phyloP scores from a whole-genome alignment of 2,888 invertebrate genomes.

The Phengaris alcon region DNA sequence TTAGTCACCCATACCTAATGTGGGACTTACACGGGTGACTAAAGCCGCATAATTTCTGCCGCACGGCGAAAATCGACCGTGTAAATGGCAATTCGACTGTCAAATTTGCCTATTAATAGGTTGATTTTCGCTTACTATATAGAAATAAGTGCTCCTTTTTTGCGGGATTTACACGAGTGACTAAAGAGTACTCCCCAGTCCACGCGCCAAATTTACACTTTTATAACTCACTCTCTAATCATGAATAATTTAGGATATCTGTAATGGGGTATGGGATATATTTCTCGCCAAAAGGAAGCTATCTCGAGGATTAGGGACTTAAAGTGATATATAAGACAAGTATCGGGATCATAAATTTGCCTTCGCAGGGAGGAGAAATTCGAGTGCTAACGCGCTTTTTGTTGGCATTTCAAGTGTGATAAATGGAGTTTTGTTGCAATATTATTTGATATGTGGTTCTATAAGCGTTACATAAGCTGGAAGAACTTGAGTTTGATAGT shows the following conservation, averaged over 20 bases:
- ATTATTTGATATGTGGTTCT: neutral
- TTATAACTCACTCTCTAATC: neutral
- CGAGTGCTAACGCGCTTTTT: conserved; percentile 7
- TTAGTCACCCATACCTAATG: no score
- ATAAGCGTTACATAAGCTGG: neutral
- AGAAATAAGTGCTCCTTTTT: no score
- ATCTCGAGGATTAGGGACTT: conserved; percentile 5
- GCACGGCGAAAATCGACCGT: no score
- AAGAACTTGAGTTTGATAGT: neutral
- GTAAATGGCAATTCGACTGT: no score
- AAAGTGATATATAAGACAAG: conserved; percentile 19
- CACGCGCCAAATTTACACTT: neutral
- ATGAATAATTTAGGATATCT: conserved; percentile 16
- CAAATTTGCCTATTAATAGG: no score
- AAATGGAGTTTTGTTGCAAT: neutral
- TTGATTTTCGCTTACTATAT: no score
- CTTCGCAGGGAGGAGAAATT: neutral
- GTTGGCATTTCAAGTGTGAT: neutral
- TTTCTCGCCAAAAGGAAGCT: conserved; percentile 16
- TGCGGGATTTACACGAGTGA: no score
- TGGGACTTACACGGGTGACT: no score
- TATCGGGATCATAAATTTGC: conserved; percentile 13
- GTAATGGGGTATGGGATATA: neutral
- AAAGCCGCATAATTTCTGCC: no score
- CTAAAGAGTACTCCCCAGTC: neutral